Percentiles rank a stretch among this genome's conserved stretches.
Conservation (phyloP, 1,140 invertebrate species). For the Hycleus phaleratus region DNA sequence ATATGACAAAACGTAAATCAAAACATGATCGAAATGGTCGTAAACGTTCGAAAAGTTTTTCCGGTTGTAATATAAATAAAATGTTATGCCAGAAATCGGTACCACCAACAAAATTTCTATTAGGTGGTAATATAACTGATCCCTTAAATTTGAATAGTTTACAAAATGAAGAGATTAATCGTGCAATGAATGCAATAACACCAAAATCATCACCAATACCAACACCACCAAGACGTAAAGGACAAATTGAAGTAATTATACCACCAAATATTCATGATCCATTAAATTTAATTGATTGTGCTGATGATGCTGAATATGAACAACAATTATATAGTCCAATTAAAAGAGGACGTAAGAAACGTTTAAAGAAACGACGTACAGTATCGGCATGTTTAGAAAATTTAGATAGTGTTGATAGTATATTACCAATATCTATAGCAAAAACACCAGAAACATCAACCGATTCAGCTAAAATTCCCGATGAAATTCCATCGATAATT, state of each 20-base stretch:
- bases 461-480: conserved; percentile 38
- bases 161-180: conserved; percentile 78
- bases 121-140: conserved; percentile 92
- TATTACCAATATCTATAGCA: conserved; percentile 32
- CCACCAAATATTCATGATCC: conserved; percentile 89
- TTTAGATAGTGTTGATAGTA: not conserved
- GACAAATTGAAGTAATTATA: conserved; percentile 82
- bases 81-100: conserved; percentile 65
- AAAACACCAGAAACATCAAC: conserved; percentile 34
- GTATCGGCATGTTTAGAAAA: conserved; percentile 41
- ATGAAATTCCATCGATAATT: conserved; percentile 7
- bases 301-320: conserved; percentile 75
- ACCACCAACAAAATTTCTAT: conserved; percentile 85
- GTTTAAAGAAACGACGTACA: conserved; percentile 48
- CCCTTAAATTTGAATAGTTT: conserved; percentile 90
- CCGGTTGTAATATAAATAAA: conserved; percentile 32
- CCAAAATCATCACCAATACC: conserved; percentile 81
- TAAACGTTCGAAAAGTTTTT: conserved; percentile 49
- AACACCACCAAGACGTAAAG: conserved; percentile 74
- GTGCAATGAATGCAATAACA: conserved; percentile 78
- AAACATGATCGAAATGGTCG: conserved; percentile 35
- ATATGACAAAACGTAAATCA: conserved; percentile 22
- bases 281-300: conserved; percentile 71
- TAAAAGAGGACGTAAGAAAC: conserved; percentile 53
- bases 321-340: conserved; percentile 58